Percentiles rank a stretch among this genome's conserved stretches.
Evolutionary conservation across 2,113 vertebrate genomes (phyloP).

Genomic region (Myrmophylax atrothorax): DNA sequence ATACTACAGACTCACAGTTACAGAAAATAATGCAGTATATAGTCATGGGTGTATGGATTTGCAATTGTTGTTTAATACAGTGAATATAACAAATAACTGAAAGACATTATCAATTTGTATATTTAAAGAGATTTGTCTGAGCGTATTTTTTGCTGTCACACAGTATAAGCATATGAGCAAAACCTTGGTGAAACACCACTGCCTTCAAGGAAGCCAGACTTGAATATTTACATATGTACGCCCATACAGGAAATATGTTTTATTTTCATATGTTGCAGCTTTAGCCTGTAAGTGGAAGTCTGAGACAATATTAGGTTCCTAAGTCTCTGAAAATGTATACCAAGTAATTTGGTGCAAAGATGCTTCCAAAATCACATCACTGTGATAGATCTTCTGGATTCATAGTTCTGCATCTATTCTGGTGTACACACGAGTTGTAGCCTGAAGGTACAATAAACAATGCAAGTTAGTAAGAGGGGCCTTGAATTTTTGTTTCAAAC

Average conservation of each 20-base stretch:
- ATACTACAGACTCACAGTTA: neutral
- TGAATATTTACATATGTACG: neutral
- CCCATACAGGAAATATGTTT: neutral
- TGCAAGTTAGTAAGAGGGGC: neutral
- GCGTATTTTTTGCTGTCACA: neutral
- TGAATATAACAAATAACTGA: neutral
- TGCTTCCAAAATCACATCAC: neutral
- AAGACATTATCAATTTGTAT: neutral
- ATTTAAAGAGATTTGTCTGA: neutral
- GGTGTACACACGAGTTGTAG: neutral
- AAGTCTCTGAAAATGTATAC: neutral
- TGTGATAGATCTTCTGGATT: neutral
- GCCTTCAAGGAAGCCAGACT: neutral
- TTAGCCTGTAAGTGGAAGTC: neutral
- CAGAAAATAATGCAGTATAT: neutral
- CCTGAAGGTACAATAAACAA: conserved; percentile 24
- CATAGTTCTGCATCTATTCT: neutral
- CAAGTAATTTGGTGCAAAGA: neutral
- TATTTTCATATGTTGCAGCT: neutral
- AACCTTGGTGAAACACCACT: neutral
- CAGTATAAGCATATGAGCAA: neutral
- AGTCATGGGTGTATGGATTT: neutral
- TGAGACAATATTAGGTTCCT: neutral
- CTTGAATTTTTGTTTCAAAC: conserved; percentile 16
- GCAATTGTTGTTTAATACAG: neutral